These are phyloP conservation scores for Chelonus insularis DNA, from an alignment of 1,140 invertebrate species.

Conservation along the genomic window DNA sequence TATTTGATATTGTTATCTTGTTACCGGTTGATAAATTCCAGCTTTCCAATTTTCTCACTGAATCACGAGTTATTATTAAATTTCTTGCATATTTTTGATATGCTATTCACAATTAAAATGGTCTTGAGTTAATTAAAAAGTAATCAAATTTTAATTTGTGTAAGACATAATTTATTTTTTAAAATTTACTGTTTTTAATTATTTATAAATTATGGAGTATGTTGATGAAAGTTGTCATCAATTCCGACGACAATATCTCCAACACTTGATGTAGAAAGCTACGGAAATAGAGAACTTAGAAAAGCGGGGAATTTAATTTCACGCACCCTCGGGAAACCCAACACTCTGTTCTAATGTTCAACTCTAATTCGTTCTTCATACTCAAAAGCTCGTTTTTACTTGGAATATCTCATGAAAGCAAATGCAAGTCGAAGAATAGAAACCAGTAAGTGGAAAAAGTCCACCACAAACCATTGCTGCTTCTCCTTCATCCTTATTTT, in stretches of 20 bases:
- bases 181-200: no score
- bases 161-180: no score
- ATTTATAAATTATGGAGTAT: no score
- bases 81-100: no score
- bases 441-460: background rate
- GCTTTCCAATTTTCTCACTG: no score
- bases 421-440: background rate
- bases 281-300: conserved; percentile 1
- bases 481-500: conserved; percentile 9
- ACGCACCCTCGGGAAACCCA: conserved; percentile 46
- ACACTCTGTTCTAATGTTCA: conserved; percentile 31
- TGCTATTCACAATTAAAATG: no score
- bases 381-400: background rate
- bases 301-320: conserved; percentile 50
- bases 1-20: no score
- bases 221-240: no score
- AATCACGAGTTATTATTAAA: no score
- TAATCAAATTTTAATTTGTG: no score
- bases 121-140: no score
- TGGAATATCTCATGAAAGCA: background rate
- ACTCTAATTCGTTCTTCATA: background rate
- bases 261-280: conserved; percentile 1
- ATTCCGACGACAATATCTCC: background rate
- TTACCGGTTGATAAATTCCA: no score
- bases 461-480: conserved; percentile 12